Evolutionary conservation across 2,888 invertebrate species (phyloP).

Genomic region (Mesochorus sp.): DNA sequence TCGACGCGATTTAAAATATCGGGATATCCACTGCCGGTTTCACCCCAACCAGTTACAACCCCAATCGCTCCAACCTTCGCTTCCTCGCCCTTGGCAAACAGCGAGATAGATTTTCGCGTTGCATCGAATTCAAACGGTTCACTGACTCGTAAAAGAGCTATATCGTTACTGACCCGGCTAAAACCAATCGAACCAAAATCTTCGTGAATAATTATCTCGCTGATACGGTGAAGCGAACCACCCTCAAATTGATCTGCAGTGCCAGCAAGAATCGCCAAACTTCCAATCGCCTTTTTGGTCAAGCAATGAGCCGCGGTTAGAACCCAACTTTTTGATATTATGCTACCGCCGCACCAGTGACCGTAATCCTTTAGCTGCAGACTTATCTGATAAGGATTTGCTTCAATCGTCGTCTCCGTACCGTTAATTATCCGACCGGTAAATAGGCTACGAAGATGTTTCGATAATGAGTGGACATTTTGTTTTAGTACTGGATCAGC

Average conservation of each 20-base stretch:
- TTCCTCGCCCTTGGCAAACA: slow-evolving; percentile 78
- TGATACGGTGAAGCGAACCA: slow-evolving; percentile 52
- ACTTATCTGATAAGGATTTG: slow-evolving; percentile 82
- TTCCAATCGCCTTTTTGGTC: slow-evolving; percentile 65
- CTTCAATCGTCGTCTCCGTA: slow-evolving; percentile 81
- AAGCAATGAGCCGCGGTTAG: slow-evolving; percentile 85
- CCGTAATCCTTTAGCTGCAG: slow-evolving; percentile 70
- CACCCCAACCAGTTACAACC: slow-evolving; percentile 71
- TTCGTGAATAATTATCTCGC: slow-evolving; percentile 44
- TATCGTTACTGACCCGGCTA: slow-evolving; percentile 77
- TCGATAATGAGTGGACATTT: neutral
- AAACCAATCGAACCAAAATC: neutral
- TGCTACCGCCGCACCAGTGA: slow-evolving; percentile 84
- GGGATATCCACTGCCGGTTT: slow-evolving; percentile 19
- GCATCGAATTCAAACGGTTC: slow-evolving; percentile 82
- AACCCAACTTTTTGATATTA: slow-evolving; percentile 82
- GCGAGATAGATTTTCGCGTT: slow-evolving; percentile 80
- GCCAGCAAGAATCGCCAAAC: slow-evolving; percentile 83
- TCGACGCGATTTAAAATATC: slow-evolving; percentile 82
- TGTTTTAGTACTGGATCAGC: neutral
- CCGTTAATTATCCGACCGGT: slow-evolving; percentile 32
- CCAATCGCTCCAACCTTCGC: slow-evolving; percentile 58
- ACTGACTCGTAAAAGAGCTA: slow-evolving; percentile 83
- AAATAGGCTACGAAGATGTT: neutral
- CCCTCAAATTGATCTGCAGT: slow-evolving; percentile 70